A percentile compares a stretch with the other conserved stretches of the same genome.
phyloP scores from a whole-genome alignment of 2,113 vertebrate species.

The Euleptes europaea region DNA sequence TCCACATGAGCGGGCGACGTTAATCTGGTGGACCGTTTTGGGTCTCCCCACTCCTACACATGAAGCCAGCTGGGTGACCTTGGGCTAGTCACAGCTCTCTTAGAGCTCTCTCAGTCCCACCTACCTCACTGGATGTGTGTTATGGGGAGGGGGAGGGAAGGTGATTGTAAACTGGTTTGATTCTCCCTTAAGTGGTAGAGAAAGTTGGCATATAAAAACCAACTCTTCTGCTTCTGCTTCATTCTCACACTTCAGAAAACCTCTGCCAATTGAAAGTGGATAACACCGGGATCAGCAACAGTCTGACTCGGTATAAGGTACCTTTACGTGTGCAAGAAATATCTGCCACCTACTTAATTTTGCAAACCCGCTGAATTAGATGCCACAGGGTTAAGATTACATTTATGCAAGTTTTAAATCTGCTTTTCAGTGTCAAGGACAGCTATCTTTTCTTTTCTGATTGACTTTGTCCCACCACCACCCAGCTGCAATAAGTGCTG shows the following conservation, averaged over 20 bases:
- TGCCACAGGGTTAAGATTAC: conserved; percentile 49
- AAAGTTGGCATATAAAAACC: too few relatives aligned
- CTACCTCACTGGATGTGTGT: too few relatives aligned
- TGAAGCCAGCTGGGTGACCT: too few relatives aligned
- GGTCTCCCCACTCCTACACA: too few relatives aligned
- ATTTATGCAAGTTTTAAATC: conserved; percentile 63
- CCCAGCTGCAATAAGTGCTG: conserved; percentile 57
- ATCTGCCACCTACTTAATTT: conserved; percentile 57
- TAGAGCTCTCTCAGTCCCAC: too few relatives aligned
- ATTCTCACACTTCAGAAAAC: conserved; percentile 40
- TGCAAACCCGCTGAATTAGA: conserved; percentile 51
- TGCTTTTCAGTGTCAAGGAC: conserved; percentile 64
- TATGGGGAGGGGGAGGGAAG: too few relatives aligned
- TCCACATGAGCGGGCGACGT: too few relatives aligned
- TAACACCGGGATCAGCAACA: conserved; percentile 1
- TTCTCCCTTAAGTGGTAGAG: too few relatives aligned
- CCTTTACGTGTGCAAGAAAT: background rate
- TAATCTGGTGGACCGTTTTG: too few relatives aligned
- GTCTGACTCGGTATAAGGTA: conserved; percentile 44
- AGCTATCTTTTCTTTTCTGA: conserved; percentile 65
- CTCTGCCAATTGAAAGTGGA: background rate
- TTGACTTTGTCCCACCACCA: conserved; percentile 72
- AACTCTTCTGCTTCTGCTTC: too few relatives aligned
- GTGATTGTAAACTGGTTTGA: too few relatives aligned
- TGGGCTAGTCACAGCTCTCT: too few relatives aligned